Evolutionary conservation across 2,797 vertebrate species (phyloP), one percentile per base, ranked within the genome.

Genomic region (Garrulus glandarius): DNA sequence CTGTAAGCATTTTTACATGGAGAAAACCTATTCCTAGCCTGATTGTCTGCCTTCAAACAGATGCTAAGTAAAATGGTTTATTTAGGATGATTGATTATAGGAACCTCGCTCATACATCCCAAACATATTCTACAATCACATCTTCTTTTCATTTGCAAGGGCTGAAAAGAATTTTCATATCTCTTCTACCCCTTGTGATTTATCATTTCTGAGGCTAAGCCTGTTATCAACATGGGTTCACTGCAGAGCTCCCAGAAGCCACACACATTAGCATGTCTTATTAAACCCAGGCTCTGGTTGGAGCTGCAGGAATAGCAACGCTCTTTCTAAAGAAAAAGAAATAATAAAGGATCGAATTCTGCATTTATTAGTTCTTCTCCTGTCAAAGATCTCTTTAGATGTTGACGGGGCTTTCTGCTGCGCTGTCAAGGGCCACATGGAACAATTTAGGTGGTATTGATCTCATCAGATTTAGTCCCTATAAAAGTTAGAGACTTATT

Each of bases 121-220:
- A 96, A 92, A 94, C 50, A 82, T 89, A 95, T 96, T 96, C 97
- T 96, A 92, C 97, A 98, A 98, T 96, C 97, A 95, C 96, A 97
- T 98, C 96, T 97, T 97, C 97, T 98, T 98, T 97, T 98, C 97
- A 97, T 97, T 97, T 97, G 92, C 97, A 96, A 89, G 61, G 92
- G 81, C 97, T 98, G 94, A 97, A 98, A 97, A 97, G 96, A 87
- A 98, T 97, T 97, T 98, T 98, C 94, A 92, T 98, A 97, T 97
- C 97, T 97, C 95, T 97, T 97, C 90, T 97, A 67, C 87, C 89
- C 76, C 81, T 75, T 87, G 92, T 96, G 97, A 98, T 98, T 98
- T 96, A 98, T 98, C 97, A 97, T 97, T 95, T 97, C 91, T 87
- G 97, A 96, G 92, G 60, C 89, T 95, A 97, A 98, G 97, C 95